phyloP scores from a whole-genome alignment of 2,113 vertebrate species.

The Nothoprocta pentlandii region DNA sequence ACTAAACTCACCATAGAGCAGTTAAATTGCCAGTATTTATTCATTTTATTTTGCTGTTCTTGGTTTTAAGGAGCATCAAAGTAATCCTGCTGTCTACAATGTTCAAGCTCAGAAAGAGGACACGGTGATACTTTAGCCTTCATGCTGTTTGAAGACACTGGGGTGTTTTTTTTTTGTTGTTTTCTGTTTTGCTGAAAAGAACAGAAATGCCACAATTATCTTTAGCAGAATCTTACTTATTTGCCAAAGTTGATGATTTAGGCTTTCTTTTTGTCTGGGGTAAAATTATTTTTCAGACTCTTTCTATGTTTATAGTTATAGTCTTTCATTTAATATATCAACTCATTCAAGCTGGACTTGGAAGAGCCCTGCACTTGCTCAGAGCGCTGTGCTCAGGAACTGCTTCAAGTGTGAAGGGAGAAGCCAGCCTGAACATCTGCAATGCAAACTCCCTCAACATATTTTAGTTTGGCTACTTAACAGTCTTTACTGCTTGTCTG shows the following conservation, averaged over 20 bases:
- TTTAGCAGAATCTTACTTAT: constrained; percentile 26
- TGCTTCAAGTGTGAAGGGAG: not conserved
- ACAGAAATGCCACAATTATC: constrained; percentile 22
- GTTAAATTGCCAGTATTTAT: not conserved
- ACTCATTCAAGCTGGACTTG: not conserved
- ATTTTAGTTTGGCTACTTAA: not conserved
- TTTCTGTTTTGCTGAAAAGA: not conserved
- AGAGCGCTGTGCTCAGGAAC: not conserved
- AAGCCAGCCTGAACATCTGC: not conserved
- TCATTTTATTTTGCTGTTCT: not conserved
- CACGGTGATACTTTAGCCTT: not conserved
- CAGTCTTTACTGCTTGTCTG: not conserved
- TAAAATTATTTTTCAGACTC: constrained; percentile 26
- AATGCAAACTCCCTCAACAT: not conserved
- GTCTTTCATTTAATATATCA: not conserved
- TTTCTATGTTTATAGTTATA: not conserved
- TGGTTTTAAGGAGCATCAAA: not conserved
- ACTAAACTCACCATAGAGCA: not conserved
- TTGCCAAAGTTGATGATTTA: constrained; percentile 26
- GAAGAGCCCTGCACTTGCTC: not conserved
- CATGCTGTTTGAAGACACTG: not conserved
- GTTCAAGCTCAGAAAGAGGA: constrained; percentile 6
- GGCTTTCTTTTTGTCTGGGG: constrained; percentile 27
- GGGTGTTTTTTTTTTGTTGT: not conserved
- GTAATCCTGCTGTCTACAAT: not conserved